Conservation (phyloP, 2,797 vertebrate genomes). For the Macropus fuliginosus region DNA sequence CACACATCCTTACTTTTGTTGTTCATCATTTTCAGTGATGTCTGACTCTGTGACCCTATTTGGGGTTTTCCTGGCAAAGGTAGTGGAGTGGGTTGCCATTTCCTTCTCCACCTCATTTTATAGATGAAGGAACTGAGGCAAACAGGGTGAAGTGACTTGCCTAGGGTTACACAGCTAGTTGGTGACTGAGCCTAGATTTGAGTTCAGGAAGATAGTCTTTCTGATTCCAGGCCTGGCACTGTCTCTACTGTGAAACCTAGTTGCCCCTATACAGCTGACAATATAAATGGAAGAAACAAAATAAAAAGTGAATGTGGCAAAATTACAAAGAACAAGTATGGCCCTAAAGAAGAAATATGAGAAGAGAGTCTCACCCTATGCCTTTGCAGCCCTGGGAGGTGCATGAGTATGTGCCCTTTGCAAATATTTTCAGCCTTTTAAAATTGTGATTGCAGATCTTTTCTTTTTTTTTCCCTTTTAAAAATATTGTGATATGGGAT, state of each 20-base stretch:
- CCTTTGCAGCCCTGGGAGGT: neutral
- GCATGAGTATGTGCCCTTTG: neutral
- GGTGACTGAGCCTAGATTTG: neutral
- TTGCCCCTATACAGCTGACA: neutral
- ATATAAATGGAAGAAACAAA: neutral
- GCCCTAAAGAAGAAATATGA: neutral
- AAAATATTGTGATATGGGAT: neutral
- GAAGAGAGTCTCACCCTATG: neutral
- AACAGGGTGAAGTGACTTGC: neutral
- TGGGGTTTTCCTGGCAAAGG: neutral
- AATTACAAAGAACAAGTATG: neutral
- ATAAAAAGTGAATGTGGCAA: neutral
- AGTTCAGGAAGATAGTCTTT: neutral
- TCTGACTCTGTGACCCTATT: neutral
- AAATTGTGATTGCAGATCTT: neutral
- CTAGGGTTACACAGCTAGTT: neutral
- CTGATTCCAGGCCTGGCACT: neutral
- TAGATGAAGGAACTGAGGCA: neutral
- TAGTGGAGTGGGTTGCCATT: neutral
- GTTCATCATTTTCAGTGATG: neutral
- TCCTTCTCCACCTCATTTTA: neutral
- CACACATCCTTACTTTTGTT: neutral
- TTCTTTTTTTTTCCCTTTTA: neutral
- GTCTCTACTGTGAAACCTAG: neutral
- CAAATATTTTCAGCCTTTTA: neutral